These are phyloP conservation scores for Hydropsyche betteni DNA, from an alignment of 2,888 invertebrate species.

Conservation along the genomic window DNA sequence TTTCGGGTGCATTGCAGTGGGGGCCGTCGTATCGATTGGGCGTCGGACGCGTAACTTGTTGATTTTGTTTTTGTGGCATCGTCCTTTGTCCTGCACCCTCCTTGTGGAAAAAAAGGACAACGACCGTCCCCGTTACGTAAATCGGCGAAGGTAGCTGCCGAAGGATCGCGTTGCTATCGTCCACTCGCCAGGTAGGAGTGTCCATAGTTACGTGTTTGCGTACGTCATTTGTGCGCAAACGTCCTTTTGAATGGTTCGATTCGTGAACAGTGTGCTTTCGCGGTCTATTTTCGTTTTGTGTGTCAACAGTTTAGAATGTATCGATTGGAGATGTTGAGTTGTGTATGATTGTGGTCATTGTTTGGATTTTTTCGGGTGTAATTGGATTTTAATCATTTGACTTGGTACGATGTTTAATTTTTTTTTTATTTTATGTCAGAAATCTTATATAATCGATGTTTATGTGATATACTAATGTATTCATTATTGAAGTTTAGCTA, in stretches of 20 bases:
- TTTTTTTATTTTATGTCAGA: too few species aligned
- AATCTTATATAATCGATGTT: too few species aligned
- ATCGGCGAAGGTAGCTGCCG: neutral
- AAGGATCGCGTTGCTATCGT: neutral
- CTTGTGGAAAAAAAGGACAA: neutral
- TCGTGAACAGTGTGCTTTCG: neutral
- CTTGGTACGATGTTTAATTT: too few species aligned
- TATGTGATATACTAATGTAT: too few species aligned
- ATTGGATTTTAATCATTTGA: too few species aligned
- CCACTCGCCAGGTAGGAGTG: constrained; percentile 5
- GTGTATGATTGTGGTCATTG: too few species aligned
- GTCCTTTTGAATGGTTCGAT: neutral
- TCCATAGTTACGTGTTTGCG: neutral
- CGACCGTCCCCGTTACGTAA: neutral
- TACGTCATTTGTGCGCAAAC: neutral
- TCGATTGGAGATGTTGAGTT: too few species aligned
- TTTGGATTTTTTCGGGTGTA: too few species aligned
- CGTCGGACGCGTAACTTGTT: constrained; percentile 27
- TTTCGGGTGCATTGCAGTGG: constrained; percentile 37
- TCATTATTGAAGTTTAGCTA: too few species aligned
- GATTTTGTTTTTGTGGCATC: constrained; percentile 35
- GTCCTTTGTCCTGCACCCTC: neutral
- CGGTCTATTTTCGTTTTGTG: neutral
- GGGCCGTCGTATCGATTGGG: neutral
- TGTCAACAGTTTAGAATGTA: neutral